Base-by-base conservation (phyloP, 2,113 vertebrate genomes). In the Gasterosteus aculeatus region DNA sequence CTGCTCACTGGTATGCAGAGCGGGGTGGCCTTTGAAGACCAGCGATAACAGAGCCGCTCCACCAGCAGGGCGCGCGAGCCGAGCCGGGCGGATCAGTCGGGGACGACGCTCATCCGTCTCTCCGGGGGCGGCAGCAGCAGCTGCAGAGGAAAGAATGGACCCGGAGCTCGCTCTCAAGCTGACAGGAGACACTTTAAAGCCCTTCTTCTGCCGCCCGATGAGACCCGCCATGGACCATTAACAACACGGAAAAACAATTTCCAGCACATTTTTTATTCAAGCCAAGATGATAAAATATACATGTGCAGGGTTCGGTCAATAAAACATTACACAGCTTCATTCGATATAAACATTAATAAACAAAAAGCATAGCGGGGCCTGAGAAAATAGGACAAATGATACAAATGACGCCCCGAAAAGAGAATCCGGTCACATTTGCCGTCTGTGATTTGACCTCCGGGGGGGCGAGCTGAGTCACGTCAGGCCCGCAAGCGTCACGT, bases 61-160 rank as follows among this genome's bases (percentile, higher is more conserved):
- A 72, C 31, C 66, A 29, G 59, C 16, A 26, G 73, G 60, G 54
- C 53, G 66, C 47, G 72, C 59, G 44, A 86, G 72, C 69, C 41
- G 62, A 85, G 82, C 58, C 38, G 69, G 77, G 80, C 83, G 76
- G 56, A 88, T 89, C 88, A 72, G 78, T 70, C 77, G 65, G 82
- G 54, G 63, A 44, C 80, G 41, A 64, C 74, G 54, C 79, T 81
- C 87, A 88, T 89, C 85, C 63, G 63, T 80, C 77, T 83, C 65
- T 62, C 51, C 63, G 61, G 60, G 72, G 22, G 22, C 22, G 22
- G 22, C 22, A 26, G 56, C 74, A 57, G 74, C 86, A 77, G 83
- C 81, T 81, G 88, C 77, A 63, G 69, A 15, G 72, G 68, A 69
- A 64, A 77, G 35, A 81, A 85, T 63, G 75, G 59, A 82, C 77